phyloP scores from a whole-genome alignment of 1,140 invertebrate species.

The Drosophila asahinai region DNA sequence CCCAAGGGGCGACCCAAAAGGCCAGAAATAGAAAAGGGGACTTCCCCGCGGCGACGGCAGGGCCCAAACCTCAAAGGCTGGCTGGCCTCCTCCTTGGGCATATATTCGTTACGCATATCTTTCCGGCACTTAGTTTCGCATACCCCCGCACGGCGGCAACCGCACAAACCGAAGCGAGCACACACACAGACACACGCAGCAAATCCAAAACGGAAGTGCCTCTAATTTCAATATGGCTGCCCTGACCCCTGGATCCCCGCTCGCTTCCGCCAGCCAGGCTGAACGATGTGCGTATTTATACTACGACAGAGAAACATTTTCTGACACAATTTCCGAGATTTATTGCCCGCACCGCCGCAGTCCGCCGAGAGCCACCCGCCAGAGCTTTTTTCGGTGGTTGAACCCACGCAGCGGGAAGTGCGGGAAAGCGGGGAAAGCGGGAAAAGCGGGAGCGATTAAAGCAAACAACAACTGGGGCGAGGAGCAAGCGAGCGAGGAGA shows the following conservation, averaged over 20 bases:
- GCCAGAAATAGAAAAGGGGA: constrained; percentile 11
- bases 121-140: constrained; percentile 76
- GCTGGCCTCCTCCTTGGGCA: constrained; percentile 14
- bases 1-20: constrained; percentile 5
- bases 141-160: constrained; percentile 30
- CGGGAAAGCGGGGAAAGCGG: constrained; percentile 7
- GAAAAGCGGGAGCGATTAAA: constrained; percentile 37
- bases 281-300: constrained; percentile 21
- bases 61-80: constrained; percentile 3
- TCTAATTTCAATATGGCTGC: constrained; percentile 80
- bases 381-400: constrained; percentile 37
- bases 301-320: constrained; percentile 69
- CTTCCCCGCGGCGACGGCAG: constrained; percentile 1
- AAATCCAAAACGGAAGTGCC: constrained; percentile 71
- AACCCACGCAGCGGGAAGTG: constrained; percentile 15
- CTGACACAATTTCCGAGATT: constrained; percentile 82
- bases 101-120: constrained; percentile 68
- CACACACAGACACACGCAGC: constrained; percentile 25
- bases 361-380: constrained; percentile 24
- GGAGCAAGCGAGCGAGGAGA: not conserved
- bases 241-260: constrained; percentile 21
- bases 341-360: constrained; percentile 62
- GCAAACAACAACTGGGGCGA: constrained; percentile 21
- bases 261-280: constrained; percentile 12
- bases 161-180: constrained; percentile 17